Conservation (phyloP, 2,888 invertebrate species). For the Caenorhabditis angaria region DNA sequence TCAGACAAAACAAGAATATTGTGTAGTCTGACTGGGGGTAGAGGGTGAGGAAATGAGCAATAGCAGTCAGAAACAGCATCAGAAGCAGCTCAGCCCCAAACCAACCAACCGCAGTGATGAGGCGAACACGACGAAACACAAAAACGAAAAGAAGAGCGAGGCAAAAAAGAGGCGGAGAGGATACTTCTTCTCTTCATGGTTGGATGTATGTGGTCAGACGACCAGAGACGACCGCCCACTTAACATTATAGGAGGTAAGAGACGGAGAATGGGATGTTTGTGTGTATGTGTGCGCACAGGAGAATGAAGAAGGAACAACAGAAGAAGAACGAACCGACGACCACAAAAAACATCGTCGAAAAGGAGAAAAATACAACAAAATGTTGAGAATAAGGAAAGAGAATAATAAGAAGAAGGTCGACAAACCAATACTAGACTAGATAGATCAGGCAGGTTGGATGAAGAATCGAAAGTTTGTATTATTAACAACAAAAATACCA, state of each 20-base stretch:
- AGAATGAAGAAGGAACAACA: background rate
- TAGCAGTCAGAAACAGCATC: too few species aligned
- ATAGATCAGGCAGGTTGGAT: constrained; percentile 1
- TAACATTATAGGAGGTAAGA: background rate
- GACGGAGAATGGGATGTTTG: constrained; percentile 2
- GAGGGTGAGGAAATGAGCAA: background rate
- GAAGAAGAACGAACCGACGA: too few species aligned
- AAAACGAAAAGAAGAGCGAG: background rate
- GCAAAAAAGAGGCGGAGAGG: constrained; percentile 2
- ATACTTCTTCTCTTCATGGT: too few species aligned
- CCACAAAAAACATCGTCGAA: background rate
- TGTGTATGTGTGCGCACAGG: background rate
- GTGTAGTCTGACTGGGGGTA: background rate
- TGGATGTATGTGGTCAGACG: constrained; percentile 1
- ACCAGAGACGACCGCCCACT: constrained; percentile 2
- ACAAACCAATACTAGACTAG: constrained; percentile 4
- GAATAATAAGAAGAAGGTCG: background rate
- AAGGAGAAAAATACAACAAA: background rate
- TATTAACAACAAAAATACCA: background rate
- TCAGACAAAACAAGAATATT: too few species aligned
- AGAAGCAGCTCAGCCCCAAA: too few species aligned
- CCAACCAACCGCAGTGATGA: background rate
- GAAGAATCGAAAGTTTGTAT: constrained; percentile 4
- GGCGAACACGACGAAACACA: background rate
- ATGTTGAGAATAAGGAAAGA: constrained; percentile 3